Evolutionary conservation across 2,888 invertebrate species (phyloP), one percentile per base, ranked within the genome.

Genomic region (Cheiracanthium punctorium): DNA sequence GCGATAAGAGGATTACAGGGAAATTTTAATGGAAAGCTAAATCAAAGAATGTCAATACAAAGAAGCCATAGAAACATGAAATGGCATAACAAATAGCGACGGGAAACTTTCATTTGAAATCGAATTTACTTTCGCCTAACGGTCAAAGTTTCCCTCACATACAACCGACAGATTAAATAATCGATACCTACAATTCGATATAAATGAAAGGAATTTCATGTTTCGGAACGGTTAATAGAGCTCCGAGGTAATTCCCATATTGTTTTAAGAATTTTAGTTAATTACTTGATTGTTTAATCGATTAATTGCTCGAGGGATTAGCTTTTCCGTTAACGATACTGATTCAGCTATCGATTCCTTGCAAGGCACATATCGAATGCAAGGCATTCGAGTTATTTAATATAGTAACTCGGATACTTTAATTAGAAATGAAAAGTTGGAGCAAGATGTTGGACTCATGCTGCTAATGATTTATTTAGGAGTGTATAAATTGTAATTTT

Each of bases 261-360:
- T 69, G 52, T 77, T 77, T 77, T 48, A 77, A 48, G 70, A 48
- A 48, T 77, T 77, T 77, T 52, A 70, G 69, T 70, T 77, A 70
- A 77, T 77, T 70, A 52, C 69, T 77, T 77, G 77, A 77, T 77
- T 77, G 77, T 77, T 77, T 70, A 69, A 77, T 77, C 69, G 70
- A 77, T 77, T 69, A 77, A 77, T 77, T 32, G 52, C 43, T 48
- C 32, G 28, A 20, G 30, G 52, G 7, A 67, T 67, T 67, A 67
- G 32, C 30, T 32, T 67, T 64, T 67, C 67, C 67, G 30, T 67
- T 67, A 58, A 58, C 58, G 58, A 58, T 58, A 58, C 58, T 2
- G 58, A 58, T 58, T 58, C 58, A 58, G 24, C 4, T 5, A 58
- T 58, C 58, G 58, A 58, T 58, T 58, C 58, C 17, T 24, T 58